Evolutionary conservation across 1,140 invertebrate genomes (phyloP), one percentile per base, ranked within the genome.

Genomic region (Brachionus manjavacas): DNA sequence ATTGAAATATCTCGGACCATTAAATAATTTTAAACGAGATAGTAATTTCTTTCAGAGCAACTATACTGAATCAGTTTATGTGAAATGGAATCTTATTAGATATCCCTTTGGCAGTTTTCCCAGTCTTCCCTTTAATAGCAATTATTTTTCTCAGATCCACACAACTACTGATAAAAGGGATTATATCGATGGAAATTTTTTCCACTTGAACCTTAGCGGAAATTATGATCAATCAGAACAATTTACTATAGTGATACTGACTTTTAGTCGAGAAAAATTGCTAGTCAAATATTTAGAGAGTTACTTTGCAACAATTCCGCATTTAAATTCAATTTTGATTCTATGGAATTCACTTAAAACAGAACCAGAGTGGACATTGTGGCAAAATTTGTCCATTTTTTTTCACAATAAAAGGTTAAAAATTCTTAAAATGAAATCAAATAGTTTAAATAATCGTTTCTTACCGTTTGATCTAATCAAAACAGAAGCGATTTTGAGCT

Each of bases 391-490:
- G 31, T 35, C 31, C 31, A 1, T 35, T 35, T 39, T 84, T 60
- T 49, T 85, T 20, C 8, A 16, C 3, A 79, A 55, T 28, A 85
- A 41, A 23, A 39, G 23, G 84, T 87, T 88, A 16, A 87, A 94
- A 92, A 92, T 98, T 4, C 91, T 98, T 2, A 94, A 95, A 87
- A 93, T 94, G 2, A 91, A 92, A 25, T 92, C 93, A 83, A 99
- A 99, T 90, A 98, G 96, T 84, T 91, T 99, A 35, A 99, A 99
- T 89, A 99, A 99, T 91, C 92, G 97, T 52, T 99, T 99, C 90
- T 88, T 98, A 74, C 97, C 97, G 0, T 60, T 52, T 7, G 96
- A 95, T 87, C 92, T 94, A 12, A 96, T 99, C 83, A 94, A 99
- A 90, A 99, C 97, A 0, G 98, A 99, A 90, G 96, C 96, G 1